A percentile compares a stretch with the other conserved stretches of the same genome.
Conservation (phyloP, 2,888 invertebrate genomes). For the Sarcophaga carnaria region DNA sequence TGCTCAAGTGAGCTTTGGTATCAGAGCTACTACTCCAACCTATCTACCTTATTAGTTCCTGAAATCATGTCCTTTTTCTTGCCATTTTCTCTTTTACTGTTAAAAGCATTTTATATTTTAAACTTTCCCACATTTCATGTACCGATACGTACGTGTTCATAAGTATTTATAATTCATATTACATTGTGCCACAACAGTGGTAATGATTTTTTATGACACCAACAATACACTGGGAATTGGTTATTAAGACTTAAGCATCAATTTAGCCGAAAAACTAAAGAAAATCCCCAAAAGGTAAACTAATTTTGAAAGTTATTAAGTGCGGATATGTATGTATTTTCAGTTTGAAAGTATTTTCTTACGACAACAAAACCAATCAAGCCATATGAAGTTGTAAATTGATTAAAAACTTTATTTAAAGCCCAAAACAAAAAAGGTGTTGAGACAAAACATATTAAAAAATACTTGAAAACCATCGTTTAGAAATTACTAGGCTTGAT, state of each 20-base stretch:
- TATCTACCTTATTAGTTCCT: no score
- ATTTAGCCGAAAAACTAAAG: background rate
- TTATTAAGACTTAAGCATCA: slow-evolving; percentile 17
- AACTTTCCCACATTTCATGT: background rate
- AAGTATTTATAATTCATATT: slow-evolving; percentile 16
- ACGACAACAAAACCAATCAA: background rate
- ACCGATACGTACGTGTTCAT: background rate
- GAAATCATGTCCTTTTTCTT: no score
- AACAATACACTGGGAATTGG: slow-evolving; percentile 26
- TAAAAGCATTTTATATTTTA: no score
- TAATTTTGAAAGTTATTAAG: background rate
- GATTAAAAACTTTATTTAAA: background rate
- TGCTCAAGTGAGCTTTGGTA: no score
- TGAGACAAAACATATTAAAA: no score
- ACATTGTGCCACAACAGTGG: slow-evolving; percentile 38
- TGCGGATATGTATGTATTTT: no score
- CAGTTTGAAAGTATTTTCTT: no score
- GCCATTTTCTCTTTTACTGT: no score
- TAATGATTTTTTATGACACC: slow-evolving; percentile 58
- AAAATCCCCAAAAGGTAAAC: background rate
- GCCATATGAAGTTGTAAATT: background rate
- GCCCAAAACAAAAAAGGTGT: no score
- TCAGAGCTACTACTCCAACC: no score
- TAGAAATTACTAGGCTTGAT: no score
- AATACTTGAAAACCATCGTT: no score